phyloP scores from a whole-genome alignment of 2,888 invertebrate species.

The Alviniconcha strummeri region DNA sequence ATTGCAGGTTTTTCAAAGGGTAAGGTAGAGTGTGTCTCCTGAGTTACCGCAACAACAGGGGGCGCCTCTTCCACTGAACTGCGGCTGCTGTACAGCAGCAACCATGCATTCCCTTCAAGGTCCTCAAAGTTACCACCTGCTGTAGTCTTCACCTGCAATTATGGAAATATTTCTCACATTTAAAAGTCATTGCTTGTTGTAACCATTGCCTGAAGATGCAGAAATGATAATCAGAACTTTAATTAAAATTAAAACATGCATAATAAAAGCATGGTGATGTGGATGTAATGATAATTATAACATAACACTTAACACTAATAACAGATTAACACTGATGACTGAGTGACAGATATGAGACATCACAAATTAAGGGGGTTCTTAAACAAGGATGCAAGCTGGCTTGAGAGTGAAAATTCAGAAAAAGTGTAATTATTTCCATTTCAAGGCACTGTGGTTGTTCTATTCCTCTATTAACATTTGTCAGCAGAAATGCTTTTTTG shows the following conservation, averaged over 20 bases:
- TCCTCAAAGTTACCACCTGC: conserved; percentile 46
- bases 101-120: conserved; percentile 57
- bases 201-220: not conserved
- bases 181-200: not conserved
- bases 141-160: conserved; percentile 48
- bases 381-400: too few relatives aligned
- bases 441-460: too few relatives aligned
- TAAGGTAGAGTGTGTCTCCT: not conserved
- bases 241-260: too few relatives aligned
- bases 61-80: conserved; percentile 59
- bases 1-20: conserved; percentile 33
- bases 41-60: conserved; percentile 46
- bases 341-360: too few relatives aligned
- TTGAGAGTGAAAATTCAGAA: too few relatives aligned
- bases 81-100: conserved; percentile 58
- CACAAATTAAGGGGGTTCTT: too few relatives aligned
- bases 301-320: not conserved
- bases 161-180: not conserved
- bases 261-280: not conserved
- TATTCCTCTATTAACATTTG: too few relatives aligned
- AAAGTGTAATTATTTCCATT: too few relatives aligned
- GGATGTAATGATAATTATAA: not conserved
- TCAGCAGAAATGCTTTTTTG: too few relatives aligned
- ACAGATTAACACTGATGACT: too few relatives aligned
- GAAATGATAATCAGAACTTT: too few relatives aligned